A percentile compares a stretch with the other conserved stretches of the same genome.
Evolutionary conservation across 2,797 vertebrate species (phyloP).

Genomic region (Danio albolineatus): DNA sequence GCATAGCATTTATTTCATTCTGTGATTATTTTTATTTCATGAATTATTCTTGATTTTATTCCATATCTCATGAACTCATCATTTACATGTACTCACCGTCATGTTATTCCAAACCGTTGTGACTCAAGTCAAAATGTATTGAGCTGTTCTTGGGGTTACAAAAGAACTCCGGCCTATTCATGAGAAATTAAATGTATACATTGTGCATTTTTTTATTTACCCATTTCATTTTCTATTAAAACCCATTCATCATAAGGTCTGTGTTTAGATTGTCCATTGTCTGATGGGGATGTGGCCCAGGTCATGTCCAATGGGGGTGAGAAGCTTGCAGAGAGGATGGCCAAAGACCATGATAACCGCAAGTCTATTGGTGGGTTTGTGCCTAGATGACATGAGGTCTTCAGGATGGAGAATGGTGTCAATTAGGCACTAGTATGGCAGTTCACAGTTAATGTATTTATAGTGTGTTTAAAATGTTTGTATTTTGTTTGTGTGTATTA

Average conservation of each 20-base stretch:
- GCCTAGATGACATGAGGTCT: constrained; percentile 43
- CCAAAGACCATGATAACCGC: constrained; percentile 78
- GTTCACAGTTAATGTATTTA: background rate
- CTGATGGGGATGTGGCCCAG: constrained; percentile 70
- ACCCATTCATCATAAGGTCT: constrained; percentile 50
- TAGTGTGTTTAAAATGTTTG: background rate
- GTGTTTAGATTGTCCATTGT: constrained; percentile 73
- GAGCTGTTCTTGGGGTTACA: background rate
- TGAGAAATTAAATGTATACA: background rate
- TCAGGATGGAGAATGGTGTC: constrained; percentile 33
- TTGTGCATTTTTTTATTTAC: background rate
- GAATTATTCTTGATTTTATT: background rate
- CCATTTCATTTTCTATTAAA: constrained; percentile 39
- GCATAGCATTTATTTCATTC: background rate
- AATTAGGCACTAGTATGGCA: background rate
- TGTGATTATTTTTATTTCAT: background rate
- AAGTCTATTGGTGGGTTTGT: constrained; percentile 84
- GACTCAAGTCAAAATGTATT: background rate
- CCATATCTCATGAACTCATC: background rate
- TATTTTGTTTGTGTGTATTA: constrained; percentile 16
- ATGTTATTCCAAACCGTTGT: background rate
- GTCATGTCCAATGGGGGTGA: constrained; percentile 85
- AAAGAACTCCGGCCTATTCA: background rate
- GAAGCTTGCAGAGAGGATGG: constrained; percentile 74
- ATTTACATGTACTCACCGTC: background rate